Base-by-base conservation (phyloP, 2,888 invertebrate genomes). In the Hemistola chrysoprasaria region DNA sequence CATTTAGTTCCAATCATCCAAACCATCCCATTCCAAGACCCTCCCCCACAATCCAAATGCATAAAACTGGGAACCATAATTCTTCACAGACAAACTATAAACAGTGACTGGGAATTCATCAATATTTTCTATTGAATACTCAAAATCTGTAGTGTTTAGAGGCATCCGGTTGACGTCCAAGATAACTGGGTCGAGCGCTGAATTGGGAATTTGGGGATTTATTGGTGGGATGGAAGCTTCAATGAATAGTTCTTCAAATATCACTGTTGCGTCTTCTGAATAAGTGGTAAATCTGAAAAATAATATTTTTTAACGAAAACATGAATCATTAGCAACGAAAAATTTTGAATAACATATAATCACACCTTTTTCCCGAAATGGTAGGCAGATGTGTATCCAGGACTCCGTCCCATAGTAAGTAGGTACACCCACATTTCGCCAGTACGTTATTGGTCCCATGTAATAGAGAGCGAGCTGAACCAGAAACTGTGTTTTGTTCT, bases 31-130 rank as follows among this genome's bases (percentile, higher is more conserved):
- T 2, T 26, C 22, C 9, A 27, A 32, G 3, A 22, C 7, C 11
- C 33, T 23, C 3, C 37, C 37, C 43, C 25, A 38, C 6, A 43
- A 27, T 6, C 21, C 37, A 38, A 43, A 38, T 2, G 29, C n/a
- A 43, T 28, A 33, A 20, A 43, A 22, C 10, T 43, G 22, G 20
- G 6, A 33, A 1, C 33, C 31, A 8, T 10, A 0, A 2, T 37
- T 38, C 6, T 33, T 29, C 6, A 43, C 11, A 1, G 22, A 8
- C 6, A 43, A 27, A 6, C 6, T 26, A 22, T 38, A 28, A 6
- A 30, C 22, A 6, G 25, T 28, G 3, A 6, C 25, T 8, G 25
- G 23, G 3, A 6, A 22, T 8, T 11, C 16, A 6, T 33, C 28
- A 6, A 28, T 38, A 11, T 25, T 24, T 11, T 27, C 21, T 22